Base-by-base conservation (phyloP, 2,113 vertebrate genomes). In the Prietella phreatophila region DNA sequence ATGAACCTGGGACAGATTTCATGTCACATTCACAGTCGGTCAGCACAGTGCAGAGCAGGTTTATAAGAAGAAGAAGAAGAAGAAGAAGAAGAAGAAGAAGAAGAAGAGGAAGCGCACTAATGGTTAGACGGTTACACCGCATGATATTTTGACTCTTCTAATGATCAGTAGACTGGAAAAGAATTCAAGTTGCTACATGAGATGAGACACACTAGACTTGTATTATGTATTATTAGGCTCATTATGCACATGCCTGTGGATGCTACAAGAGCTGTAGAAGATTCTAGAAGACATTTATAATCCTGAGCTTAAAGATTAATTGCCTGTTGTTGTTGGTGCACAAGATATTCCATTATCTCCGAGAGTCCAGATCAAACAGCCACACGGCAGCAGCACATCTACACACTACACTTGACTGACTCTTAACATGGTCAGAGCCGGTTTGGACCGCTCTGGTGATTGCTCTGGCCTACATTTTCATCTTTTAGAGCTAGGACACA, bases 221-320 rank as follows among this genome's bases (percentile, higher is more conserved):
- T 36, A 71, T 17, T 71, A 71, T 20, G 13, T 67, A 15, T 73
- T 9, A 73, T 36, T 39, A 8, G 33, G 33, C 19, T 73, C 36
- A 36, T 39, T 47, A 47, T 25, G 20, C 4, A 25, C 25, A 4
- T 4, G 2, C 22, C 22, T n/a, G 22, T 53, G 13, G 25, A 78
- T n/a, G 5, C 22, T 76, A 27, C 1, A 75, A 9, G 36, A 75
- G 19, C 71, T 75, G 39, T 25, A 36, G 47, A 73, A 71, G 33
- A 8, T 69, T 73, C 80, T 58, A 39, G 36, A 86, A 79, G n/a
- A 86, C 15, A 2, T 95, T 95, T 94, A 94, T 92, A 92, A 92
- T 90, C 83, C 90, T 65, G 81, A 84, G 93, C 92, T 94, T 94
- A 94, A 94, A 92, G 93, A 93, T 93, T 87, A 91, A 93, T 95